Conservation (phyloP, 2,113 vertebrate species). For the Misgurnus mizolepis region DNA sequence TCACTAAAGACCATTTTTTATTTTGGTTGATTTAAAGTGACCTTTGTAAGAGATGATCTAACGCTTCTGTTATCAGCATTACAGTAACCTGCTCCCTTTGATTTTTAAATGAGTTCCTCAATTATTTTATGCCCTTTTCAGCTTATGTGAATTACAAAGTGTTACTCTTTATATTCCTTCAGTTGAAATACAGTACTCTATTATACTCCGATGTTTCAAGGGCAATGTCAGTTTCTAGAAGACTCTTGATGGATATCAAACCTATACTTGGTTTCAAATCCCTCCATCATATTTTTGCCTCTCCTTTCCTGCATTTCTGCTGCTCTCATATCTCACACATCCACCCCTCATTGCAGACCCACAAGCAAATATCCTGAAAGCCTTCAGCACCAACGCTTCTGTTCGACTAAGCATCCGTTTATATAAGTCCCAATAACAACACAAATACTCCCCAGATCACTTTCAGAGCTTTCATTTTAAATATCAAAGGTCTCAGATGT, state of each 20-base stretch:
- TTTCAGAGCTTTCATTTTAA: neutral
- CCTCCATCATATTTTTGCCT: neutral
- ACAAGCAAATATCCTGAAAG: neutral
- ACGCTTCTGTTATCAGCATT: no score
- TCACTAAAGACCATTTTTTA: no score
- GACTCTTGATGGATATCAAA: neutral
- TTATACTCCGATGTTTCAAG: neutral
- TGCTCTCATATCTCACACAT: neutral
- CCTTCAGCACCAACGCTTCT: neutral
- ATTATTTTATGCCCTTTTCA: no score
- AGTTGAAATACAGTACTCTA: neutral
- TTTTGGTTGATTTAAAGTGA: no score
- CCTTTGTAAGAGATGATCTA: no score
- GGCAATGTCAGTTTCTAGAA: neutral
- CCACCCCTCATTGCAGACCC: neutral
- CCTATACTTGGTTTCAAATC: neutral
- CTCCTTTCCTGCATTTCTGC: neutral
- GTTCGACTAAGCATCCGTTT: neutral
- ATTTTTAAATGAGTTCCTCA: no score
- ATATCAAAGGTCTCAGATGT: constrained; percentile 11
- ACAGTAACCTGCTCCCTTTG: no score
- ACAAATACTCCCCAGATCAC: neutral
- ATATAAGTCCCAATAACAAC: neutral
- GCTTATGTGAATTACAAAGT: no score
- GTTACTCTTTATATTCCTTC: no score